Base-by-base conservation (phyloP, 2,113 vertebrate genomes). In the Rana temporaria region DNA sequence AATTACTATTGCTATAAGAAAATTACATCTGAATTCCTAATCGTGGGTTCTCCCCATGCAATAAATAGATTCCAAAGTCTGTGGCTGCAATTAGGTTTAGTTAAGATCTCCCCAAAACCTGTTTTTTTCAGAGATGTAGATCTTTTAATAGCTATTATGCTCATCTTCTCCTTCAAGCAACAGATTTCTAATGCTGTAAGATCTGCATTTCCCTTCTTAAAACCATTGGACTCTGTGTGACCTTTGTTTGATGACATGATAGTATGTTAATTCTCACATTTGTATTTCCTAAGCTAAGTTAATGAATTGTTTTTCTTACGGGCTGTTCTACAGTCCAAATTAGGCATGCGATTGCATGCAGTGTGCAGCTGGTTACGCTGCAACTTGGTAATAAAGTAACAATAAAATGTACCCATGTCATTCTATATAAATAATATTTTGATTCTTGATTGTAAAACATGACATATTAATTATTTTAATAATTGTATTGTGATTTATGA, bases 111-210 rank as follows among this genome's bases (percentile, higher is more conserved):
- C 62, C 71, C 81, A 42, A 76, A 83, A 74, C 32, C 53, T 57
- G 66, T 18, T 68, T 82, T 70, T 75, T 75, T 62, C 32, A 34
- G 30, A 57, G 65, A 76, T 75, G 65, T 64, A 75, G 81, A 83
- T 83, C 81, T 76, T 74, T 52, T 83, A 83, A 76, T 68, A 83
- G 81, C 72, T 60, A 76, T 74, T 83, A 20, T 22, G 71, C 48
- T 76, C 63, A 67, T 68, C 53, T 76, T 83, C 38, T 68, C 53
- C 71, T 74, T 62, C 20, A 52, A 83, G 81, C 81, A 83, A 76
- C 81, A 83, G 81, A 83, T 83, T 83, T 83, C 70, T 83, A 83
- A 76, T 76, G 81, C 63, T 83, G 81, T 83, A 63, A 83, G 81
- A 83, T 83, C 81, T 83, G 72, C 64, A 67, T 68, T 42, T 62